phyloP scores from a whole-genome alignment of 92 coral and sea anemone genomes.

The Diadumene lineata region DNA sequence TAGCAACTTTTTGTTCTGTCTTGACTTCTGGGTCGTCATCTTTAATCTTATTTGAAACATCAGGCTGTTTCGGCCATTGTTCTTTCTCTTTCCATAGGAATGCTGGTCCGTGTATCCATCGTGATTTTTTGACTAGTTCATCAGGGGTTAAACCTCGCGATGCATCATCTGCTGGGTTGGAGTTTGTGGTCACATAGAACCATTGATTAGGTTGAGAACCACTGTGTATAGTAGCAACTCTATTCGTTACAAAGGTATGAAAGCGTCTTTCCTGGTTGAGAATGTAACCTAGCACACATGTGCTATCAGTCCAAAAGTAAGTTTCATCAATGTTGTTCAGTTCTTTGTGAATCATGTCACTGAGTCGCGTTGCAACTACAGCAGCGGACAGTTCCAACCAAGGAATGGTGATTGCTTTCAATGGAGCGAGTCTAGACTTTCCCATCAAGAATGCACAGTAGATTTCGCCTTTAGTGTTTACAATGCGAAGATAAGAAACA shows the following conservation, averaged over 20 bases:
- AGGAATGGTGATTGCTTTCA: slow-evolving; percentile 19
- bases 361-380: slow-evolving; percentile 31
- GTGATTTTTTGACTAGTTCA: neutral
- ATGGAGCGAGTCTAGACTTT: slow-evolving; percentile 28
- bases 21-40: slow-evolving; percentile 33
- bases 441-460: slow-evolving; percentile 22
- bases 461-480: neutral
- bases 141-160: slow-evolving; percentile 28
- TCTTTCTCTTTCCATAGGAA: slow-evolving; percentile 26
- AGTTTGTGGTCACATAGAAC: slow-evolving; percentile 14
- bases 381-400: slow-evolving; percentile 38
- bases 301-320: slow-evolving; percentile 44
- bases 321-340: slow-evolving; percentile 8
- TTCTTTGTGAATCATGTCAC: slow-evolving; percentile 4
- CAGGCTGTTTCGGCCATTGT: slow-evolving; percentile 24
- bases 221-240: slow-evolving; percentile 5
- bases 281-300: slow-evolving; percentile 29
- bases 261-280: slow-evolving; percentile 18
- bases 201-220: slow-evolving; percentile 11
- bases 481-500: slow-evolving; percentile 17
- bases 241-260: slow-evolving; percentile 32
- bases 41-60: neutral
- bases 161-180: slow-evolving; percentile 27
- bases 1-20: slow-evolving; percentile 4
- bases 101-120: slow-evolving; percentile 26